These are phyloP conservation scores for Zaprionus bogoriensis DNA, from an alignment of 2,888 invertebrate species.

Conservation along the genomic window DNA sequence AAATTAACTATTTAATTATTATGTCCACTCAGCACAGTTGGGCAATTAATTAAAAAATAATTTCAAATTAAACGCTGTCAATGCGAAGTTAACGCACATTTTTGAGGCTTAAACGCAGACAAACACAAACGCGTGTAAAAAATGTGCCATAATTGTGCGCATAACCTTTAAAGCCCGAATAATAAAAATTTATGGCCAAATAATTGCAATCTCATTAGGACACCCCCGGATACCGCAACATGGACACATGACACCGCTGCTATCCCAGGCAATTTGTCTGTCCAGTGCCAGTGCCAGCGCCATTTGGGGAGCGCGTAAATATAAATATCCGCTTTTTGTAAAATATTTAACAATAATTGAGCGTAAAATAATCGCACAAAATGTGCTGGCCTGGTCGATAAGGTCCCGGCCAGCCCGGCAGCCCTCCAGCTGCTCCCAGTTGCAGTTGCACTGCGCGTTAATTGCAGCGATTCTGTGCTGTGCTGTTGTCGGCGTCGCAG, in stretches of 20 bases:
- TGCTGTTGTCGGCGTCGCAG: slow-evolving; percentile 43
- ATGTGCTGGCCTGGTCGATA: slow-evolving; percentile 45
- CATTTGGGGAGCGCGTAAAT: slow-evolving; percentile 54
- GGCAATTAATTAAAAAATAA: slow-evolving; percentile 74
- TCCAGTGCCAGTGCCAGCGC: slow-evolving; percentile 27
- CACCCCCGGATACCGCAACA: slow-evolving; percentile 49
- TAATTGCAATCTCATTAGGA: slow-evolving; percentile 82
- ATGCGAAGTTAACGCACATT: slow-evolving; percentile 36
- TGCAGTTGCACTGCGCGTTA: slow-evolving; percentile 48
- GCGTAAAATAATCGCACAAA: slow-evolving; percentile 79
- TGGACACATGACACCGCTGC: slow-evolving; percentile 59
- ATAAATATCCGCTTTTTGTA: slow-evolving; percentile 74
- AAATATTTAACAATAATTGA: slow-evolving; percentile 82
- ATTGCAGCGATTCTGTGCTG: slow-evolving; percentile 54
- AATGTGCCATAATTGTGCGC: slow-evolving; percentile 46
- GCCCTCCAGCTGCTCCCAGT: slow-evolving; percentile 22
- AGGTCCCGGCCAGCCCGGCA: slow-evolving; percentile 28
- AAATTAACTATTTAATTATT: slow-evolving; percentile 74
- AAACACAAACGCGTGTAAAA: slow-evolving; percentile 35
- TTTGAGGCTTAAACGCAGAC: slow-evolving; percentile 39
- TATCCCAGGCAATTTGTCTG: slow-evolving; percentile 48
- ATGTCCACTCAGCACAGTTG: slow-evolving; percentile 53
- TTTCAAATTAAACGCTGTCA: slow-evolving; percentile 66
- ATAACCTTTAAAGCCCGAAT: slow-evolving; percentile 78
- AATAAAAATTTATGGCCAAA: slow-evolving; percentile 81